Conservation (phyloP, 2,888 invertebrate genomes). For the Ctenicera cuprea region DNA sequence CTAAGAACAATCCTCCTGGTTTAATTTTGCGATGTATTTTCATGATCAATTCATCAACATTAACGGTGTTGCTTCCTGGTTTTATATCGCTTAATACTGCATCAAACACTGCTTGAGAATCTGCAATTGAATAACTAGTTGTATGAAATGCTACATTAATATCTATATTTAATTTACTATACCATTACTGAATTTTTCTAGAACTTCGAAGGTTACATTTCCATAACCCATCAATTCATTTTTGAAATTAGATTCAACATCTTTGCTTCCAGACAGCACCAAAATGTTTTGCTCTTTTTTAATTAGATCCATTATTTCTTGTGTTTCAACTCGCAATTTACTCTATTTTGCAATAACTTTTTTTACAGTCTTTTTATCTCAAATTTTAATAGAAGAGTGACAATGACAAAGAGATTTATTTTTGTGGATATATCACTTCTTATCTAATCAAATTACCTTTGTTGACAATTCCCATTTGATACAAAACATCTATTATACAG, state of each 20-base stretch:
- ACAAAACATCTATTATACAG: too few species aligned
- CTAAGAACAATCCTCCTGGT: conserved; percentile 61
- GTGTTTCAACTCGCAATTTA: too few species aligned
- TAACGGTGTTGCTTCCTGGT: neutral
- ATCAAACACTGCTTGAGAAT: conserved; percentile 36
- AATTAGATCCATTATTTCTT: neutral
- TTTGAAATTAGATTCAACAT: neutral
- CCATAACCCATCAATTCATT: neutral
- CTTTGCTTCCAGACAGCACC: neutral
- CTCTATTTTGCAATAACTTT: too few species aligned
- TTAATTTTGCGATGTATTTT: conserved; percentile 53
- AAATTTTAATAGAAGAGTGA: too few species aligned
- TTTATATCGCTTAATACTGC: conserved; percentile 16
- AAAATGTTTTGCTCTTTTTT: conserved; percentile 1
- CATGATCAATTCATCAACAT: conserved; percentile 24
- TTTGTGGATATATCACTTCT: too few species aligned
- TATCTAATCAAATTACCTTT: too few species aligned
- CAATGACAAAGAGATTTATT: too few species aligned
- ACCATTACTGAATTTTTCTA: neutral
- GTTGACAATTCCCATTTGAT: too few species aligned
- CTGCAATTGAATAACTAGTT: neutral
- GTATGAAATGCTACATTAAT: too few species aligned
- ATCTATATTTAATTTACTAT: too few species aligned
- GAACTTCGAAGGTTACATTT: neutral
- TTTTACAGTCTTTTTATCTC: too few species aligned